Conservation (phyloP, 2,113 vertebrate genomes). For the Bubo blakistoni region DNA sequence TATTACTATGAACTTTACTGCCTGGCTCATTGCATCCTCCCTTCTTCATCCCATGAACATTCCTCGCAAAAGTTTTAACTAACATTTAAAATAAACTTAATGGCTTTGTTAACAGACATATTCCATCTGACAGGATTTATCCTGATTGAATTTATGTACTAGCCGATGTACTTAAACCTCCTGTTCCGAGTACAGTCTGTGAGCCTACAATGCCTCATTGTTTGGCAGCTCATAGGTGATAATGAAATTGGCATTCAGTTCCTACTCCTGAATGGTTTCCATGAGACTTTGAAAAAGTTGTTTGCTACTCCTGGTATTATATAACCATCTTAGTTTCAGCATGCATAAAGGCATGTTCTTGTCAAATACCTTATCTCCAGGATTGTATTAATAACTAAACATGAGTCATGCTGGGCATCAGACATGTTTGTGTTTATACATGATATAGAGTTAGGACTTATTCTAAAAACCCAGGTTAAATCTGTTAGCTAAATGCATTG, state of each 20-base stretch:
- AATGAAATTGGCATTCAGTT: conserved; percentile 30
- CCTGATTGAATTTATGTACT: background rate
- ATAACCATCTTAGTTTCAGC: conserved; percentile 43
- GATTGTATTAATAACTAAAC: conserved; percentile 42
- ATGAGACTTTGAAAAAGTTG: conserved; percentile 1
- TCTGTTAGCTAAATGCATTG: background rate
- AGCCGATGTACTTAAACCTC: background rate
- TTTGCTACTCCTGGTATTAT: conserved; percentile 53
- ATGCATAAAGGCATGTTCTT: conserved; percentile 43
- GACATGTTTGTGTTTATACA: background rate
- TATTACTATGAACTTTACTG: background rate
- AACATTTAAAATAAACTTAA: background rate
- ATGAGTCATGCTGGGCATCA: conserved; percentile 32
- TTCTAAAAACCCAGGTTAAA: background rate
- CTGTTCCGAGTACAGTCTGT: background rate
- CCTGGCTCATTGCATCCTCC: background rate
- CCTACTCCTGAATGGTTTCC: conserved; percentile 35
- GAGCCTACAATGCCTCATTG: conserved; percentile 56
- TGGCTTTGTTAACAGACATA: background rate
- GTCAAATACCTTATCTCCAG: conserved; percentile 64
- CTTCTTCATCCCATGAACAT: background rate
- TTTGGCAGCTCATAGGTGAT: conserved; percentile 45
- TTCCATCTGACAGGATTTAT: background rate
- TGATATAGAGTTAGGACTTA: background rate
- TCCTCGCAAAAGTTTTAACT: background rate